Conservation (phyloP, 2,888 invertebrate genomes). For the Watsonalla cultraria region DNA sequence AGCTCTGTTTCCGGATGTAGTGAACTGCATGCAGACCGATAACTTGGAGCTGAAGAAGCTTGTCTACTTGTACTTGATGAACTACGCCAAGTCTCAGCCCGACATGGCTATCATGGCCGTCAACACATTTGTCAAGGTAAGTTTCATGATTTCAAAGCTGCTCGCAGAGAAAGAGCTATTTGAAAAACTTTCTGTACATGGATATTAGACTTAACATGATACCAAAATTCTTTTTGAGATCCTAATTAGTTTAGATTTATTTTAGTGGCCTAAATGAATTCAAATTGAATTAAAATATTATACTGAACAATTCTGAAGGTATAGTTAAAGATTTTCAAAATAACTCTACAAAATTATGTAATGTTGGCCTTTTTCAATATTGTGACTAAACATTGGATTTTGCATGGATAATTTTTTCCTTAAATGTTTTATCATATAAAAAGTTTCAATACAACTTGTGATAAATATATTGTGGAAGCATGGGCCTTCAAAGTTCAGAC, state of each 20-base stretch:
- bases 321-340: too few relatives aligned
- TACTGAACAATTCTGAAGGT: too few relatives aligned
- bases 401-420: too few relatives aligned
- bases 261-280: too few relatives aligned
- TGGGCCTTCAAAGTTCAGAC: constrained; percentile 19
- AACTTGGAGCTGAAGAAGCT: constrained; percentile 99
- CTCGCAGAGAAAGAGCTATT: constrained; percentile 10
- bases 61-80: constrained; percentile 99
- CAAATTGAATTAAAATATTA: too few relatives aligned
- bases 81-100: constrained; percentile 99
- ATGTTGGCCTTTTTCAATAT: too few relatives aligned
- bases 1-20: constrained; percentile 98
- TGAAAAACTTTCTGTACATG: constrained; percentile 1
- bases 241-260: too few relatives aligned
- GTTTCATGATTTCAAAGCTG: constrained; percentile 15
- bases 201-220: constrained; percentile 4
- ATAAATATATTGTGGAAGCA: constrained; percentile 11
- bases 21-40: constrained; percentile 99
- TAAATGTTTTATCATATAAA: too few relatives aligned
- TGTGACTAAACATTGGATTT: too few relatives aligned
- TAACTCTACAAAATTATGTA: too few relatives aligned
- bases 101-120: constrained; percentile 99
- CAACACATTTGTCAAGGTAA: constrained; percentile 99
- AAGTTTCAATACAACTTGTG: too few relatives aligned
- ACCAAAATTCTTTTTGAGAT: too few relatives aligned